A percentile compares a stretch with the other conserved stretches of the same genome.
Evolutionary conservation across 2,113 vertebrate species (phyloP).

Genomic region (Acanthisitta chloris): DNA sequence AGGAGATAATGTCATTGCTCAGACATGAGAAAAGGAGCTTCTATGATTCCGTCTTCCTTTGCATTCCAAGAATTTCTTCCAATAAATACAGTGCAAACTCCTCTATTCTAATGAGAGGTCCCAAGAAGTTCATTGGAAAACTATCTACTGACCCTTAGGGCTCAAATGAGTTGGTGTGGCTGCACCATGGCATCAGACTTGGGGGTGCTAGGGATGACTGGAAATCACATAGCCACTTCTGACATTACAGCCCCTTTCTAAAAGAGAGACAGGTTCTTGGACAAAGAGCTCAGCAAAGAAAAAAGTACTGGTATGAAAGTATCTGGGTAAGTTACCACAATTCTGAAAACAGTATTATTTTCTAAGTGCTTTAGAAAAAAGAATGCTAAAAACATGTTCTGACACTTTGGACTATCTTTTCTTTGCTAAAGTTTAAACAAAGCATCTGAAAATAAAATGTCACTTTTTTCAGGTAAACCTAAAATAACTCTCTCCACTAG

Average conservation of each 20-base stretch:
- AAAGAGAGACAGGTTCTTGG: background rate
- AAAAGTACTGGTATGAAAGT: background rate
- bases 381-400: background rate
- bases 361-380: background rate
- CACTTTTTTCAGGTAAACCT: background rate
- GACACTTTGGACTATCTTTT: background rate
- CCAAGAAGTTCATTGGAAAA: background rate
- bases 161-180: background rate
- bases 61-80: background rate
- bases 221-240: fast-evolving
- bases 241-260: background rate
- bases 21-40: background rate
- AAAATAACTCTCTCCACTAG: background rate
- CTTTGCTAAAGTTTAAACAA: background rate
- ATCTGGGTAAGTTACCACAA: background rate
- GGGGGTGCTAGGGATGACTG: background rate
- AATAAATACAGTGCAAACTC: background rate
- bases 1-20: background rate
- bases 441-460: background rate
- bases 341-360: background rate
- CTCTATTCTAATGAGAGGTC: background rate
- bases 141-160: background rate
- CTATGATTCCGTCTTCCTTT: background rate
- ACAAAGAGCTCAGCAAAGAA: background rate
- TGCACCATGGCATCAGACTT: background rate